phyloP scores from a whole-genome alignment of 1,140 invertebrate genomes.

The Elysia chlorotica region DNA sequence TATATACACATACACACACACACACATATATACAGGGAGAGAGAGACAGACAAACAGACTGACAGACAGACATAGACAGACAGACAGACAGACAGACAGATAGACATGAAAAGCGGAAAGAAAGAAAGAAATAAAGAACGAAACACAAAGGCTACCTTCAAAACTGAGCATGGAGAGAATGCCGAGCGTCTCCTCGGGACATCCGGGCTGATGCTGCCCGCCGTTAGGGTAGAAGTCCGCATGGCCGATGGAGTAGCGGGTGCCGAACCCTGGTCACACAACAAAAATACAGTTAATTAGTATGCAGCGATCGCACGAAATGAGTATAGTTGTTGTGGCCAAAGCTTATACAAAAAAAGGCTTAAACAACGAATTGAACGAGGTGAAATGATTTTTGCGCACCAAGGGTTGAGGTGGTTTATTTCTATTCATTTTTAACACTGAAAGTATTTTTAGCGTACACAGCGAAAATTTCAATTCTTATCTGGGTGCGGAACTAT shows the following conservation, averaged over 20 bases:
- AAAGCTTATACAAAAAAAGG: no score
- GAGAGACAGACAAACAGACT: neutral
- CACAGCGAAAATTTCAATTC: no score
- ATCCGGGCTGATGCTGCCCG: conserved; percentile 45
- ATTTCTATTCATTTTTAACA: no score
- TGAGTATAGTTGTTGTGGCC: no score
- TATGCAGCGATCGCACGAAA: no score
- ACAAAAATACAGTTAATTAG: no score
- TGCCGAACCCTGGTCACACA: conserved; percentile 41
- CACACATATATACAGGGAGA: neutral
- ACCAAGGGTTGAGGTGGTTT: no score
- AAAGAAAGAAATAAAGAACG: neutral
- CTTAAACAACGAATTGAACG: no score
- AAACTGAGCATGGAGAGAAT: conserved; percentile 6
- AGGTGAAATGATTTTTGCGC: no score
- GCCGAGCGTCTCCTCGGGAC: conserved; percentile 18
- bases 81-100: neutral
- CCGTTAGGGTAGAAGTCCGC: conserved; percentile 52
- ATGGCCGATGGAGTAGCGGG: conserved; percentile 40
- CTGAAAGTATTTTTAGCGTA: no score
- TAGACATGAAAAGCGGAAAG: neutral
- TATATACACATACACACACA: neutral
- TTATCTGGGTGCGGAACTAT: no score
- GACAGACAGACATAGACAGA: neutral
- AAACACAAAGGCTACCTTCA: neutral